Percentiles rank a stretch among this genome's conserved stretches.
phyloP scores from a whole-genome alignment of 2,113 vertebrate genomes.

The Dasyurus viverrinus region DNA sequence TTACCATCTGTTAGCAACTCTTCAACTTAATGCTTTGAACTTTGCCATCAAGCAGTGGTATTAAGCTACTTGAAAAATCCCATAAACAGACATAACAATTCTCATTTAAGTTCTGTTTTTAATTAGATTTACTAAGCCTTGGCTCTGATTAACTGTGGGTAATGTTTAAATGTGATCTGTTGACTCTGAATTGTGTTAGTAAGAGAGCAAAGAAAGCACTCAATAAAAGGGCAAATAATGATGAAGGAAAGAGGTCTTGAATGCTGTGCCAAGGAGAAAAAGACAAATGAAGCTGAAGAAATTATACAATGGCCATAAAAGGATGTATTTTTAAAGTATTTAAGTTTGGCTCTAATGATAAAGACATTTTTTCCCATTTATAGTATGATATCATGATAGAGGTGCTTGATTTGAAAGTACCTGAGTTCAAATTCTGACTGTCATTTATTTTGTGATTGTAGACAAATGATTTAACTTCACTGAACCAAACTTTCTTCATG shows the following conservation, averaged over 20 bases:
- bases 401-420: not conserved
- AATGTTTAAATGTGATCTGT: not conserved
- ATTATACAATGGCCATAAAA: not conserved
- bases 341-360: not conserved
- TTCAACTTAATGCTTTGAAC: not conserved
- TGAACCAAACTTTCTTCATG: not conserved
- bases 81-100: not conserved
- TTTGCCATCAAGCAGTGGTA: not conserved
- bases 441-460: not conserved
- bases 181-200: not conserved
- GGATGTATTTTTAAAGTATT: not conserved
- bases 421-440: not conserved
- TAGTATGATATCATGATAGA: not conserved
- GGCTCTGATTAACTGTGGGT: not conserved
- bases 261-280: not conserved
- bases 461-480: not conserved
- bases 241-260: not conserved
- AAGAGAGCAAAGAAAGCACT: slow-evolving; percentile 13
- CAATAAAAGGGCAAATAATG: slow-evolving; percentile 11
- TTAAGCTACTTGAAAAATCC: not conserved
- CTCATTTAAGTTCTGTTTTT: slow-evolving; percentile 17
- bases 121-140: slow-evolving; percentile 15
- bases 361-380: not conserved
- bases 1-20: not conserved
- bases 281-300: not conserved